A percentile compares a stretch with the other conserved stretches of the same genome.
These are phyloP conservation scores for Nannospalax galili DNA, from an alignment of 2,113 vertebrate species.

Conservation along the genomic window DNA sequence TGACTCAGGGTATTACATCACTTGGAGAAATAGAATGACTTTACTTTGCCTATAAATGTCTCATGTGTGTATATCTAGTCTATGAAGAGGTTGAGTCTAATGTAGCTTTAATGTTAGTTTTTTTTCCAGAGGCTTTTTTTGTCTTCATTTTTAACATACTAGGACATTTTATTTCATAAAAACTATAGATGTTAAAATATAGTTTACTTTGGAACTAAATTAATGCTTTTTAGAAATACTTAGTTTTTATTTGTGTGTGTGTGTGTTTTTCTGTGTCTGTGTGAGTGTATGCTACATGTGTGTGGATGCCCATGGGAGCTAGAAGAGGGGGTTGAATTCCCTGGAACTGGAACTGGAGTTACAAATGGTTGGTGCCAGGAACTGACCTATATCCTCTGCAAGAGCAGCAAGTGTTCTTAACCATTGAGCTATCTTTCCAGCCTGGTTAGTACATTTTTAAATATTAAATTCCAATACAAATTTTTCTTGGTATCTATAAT, in stretches of 20 bases:
- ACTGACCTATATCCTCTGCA: background rate
- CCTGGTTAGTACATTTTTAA: background rate
- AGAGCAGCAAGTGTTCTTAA: background rate
- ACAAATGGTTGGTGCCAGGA: background rate
- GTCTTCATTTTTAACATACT: background rate
- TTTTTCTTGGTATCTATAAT: constrained; percentile 47
- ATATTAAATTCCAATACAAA: constrained; percentile 17
- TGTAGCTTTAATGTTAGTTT: background rate
- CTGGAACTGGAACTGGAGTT: too few species aligned
- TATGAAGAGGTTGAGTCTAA: background rate
- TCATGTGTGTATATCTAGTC: background rate
- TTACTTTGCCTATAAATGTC: background rate
- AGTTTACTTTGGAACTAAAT: too few species aligned
- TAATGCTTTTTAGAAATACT: too few species aligned
- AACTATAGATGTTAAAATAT: constrained; percentile 2
- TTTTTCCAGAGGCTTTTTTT: background rate
- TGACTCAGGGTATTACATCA: constrained; percentile 1
- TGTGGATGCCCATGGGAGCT: background rate
- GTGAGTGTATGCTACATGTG: background rate
- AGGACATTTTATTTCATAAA: too few species aligned
- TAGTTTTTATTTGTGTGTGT: too few species aligned
- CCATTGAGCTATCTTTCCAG: background rate
- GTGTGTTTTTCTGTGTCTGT: too few species aligned
- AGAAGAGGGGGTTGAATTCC: background rate
- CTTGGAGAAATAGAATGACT: constrained; percentile 29